Evolutionary conservation across 2,797 vertebrate genomes (phyloP).

Genomic region (Gallinago nigripennis): DNA sequence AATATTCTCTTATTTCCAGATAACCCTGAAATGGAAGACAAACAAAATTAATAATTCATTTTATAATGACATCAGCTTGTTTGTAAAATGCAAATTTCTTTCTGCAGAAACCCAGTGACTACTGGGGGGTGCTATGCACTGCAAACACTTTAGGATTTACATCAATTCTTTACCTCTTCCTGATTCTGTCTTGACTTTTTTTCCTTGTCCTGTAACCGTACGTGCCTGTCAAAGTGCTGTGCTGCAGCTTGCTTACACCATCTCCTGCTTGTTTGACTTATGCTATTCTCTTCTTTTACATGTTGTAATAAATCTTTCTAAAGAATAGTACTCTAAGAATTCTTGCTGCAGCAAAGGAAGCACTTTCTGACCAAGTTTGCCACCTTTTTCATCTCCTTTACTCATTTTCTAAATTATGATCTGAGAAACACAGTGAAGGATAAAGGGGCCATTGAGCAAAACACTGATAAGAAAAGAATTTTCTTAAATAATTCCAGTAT

Average conservation of each 20-base stretch:
- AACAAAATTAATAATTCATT: constrained; percentile 51
- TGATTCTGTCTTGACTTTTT: background rate
- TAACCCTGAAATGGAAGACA: constrained; percentile 8
- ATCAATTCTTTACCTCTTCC: background rate
- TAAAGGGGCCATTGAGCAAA: background rate
- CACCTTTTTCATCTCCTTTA: background rate
- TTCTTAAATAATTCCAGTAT: background rate
- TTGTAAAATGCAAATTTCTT: constrained; percentile 6
- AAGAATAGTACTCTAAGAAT: background rate
- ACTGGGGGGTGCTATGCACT: background rate
- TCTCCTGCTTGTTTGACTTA: background rate
- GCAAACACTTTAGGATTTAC: background rate
- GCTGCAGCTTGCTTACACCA: background rate
- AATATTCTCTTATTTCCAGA: background rate
- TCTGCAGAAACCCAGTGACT: background rate
- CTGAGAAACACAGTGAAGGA: background rate
- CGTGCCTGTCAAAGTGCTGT: background rate
- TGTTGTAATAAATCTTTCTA: background rate
- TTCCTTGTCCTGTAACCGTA: background rate
- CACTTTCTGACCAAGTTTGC: background rate
- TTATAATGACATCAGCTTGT: background rate
- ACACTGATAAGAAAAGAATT: background rate
- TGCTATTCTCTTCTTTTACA: background rate
- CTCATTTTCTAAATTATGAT: background rate
- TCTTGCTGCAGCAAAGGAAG: background rate